phyloP scores from a whole-genome alignment of 1,140 invertebrate genomes.

The Zaprionus lachaisei region DNA sequence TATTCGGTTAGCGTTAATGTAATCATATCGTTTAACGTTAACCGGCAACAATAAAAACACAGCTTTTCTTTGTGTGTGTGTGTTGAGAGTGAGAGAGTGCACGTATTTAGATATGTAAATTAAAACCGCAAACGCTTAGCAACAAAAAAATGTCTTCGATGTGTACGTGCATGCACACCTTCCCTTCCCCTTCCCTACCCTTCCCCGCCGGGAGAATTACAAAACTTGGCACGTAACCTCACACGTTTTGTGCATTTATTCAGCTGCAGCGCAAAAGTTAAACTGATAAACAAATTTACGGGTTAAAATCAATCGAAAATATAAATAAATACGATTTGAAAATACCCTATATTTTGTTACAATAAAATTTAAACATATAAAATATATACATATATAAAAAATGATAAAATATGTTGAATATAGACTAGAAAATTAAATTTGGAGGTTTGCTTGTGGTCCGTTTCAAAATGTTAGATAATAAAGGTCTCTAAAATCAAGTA shows the following conservation, averaged over 20 bases:
- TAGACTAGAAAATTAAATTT: no score
- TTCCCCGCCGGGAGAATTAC: conserved; percentile 21
- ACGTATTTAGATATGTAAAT: conserved; percentile 32
- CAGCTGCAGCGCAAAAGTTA: conserved; percentile 45
- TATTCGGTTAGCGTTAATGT: conserved; percentile 49
- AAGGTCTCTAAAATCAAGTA: no score
- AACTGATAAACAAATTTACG: conserved; percentile 32
- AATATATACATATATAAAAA: no score
- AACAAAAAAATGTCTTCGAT: conserved; percentile 38
- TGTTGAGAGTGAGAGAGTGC: conserved; percentile 17
- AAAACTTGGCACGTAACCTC: conserved; percentile 65
- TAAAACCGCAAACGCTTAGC: conserved; percentile 52
- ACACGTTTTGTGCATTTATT: conserved; percentile 55
- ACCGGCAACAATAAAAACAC: conserved; percentile 54
- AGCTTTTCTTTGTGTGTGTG: conserved; percentile 14
- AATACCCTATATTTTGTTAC: background rate
- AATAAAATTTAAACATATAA: no score
- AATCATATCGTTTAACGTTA: conserved; percentile 37
- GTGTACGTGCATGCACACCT: conserved; percentile 6
- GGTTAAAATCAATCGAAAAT: conserved; percentile 25
- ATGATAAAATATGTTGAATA: no score
- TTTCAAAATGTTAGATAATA: no score
- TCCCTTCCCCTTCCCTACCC: background rate
- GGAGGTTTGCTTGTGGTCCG: no score
- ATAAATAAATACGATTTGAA: background rate